Evolutionary conservation across 2,888 invertebrate genomes (phyloP), one percentile per base, ranked within the genome.

Genomic region (Chrysopilus asiliformis): DNA sequence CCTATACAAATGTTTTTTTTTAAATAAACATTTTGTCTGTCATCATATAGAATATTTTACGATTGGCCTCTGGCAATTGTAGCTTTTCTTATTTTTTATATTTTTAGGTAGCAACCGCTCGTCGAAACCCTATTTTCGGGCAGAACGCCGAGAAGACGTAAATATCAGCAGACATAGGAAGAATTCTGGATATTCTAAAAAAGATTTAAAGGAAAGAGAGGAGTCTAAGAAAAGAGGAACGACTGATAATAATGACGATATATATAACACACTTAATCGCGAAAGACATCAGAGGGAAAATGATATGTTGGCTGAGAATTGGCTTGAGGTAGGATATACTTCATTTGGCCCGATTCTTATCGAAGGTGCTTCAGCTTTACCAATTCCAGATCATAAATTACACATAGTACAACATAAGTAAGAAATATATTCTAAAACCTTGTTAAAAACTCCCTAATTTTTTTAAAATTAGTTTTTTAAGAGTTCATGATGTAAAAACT

Each of bases 311-410:
- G 10, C 68, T 42, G 83, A 86, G 46, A 71, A 79, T 47, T 95
- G 94, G 94, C 70, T 95, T 3, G 91, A 94, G 56, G 89, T 90
- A 1, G 93, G 91, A 2, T 83, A 84, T 5, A 70, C 90, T 7
- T 77, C 84, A n/a, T 66, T 94, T 40, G 94, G 94, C 0, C 93
- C 94, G 2, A 67, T 94, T 20, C 71, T 87, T 40, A 68, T 94
- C 25, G 94, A 95, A 67, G 85, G 90, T 2, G 87, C 87, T 0
- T 78, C 82, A 13, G 85, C 89, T 15, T 60, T 85, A 47, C 79
- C 83, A 18, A 74, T 76, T 55, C 74, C 79, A 20, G 83, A 84
- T 41, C 78, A 79, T 52, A 78, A 81, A 54, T 58, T 83, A 36
- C 81, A 85, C 56, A 58, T 76, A 15, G 75, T 80, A 10, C 87